Percentiles rank a stretch among this genome's conserved stretches.
These are phyloP conservation scores for Helogale parvula DNA, from an alignment of 2,113 vertebrate species.

Conservation along the genomic window DNA sequence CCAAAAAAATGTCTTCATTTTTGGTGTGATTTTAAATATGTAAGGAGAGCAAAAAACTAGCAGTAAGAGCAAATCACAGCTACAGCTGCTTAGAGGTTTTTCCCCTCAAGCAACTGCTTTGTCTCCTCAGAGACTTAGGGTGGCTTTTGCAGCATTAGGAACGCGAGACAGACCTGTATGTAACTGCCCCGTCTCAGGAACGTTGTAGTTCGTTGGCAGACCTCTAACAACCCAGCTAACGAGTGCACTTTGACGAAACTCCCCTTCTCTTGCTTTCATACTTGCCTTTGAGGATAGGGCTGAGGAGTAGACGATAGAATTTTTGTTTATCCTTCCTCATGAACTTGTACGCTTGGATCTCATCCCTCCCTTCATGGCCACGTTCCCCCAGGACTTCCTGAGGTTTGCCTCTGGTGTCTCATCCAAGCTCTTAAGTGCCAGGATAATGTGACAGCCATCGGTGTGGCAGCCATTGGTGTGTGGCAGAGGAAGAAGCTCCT, in stretches of 20 bases:
- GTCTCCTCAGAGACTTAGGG: neutral
- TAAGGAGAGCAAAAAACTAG: neutral
- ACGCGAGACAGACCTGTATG: neutral
- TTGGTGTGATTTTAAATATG: constrained; percentile 17
- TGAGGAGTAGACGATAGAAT: neutral
- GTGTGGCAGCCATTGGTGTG: neutral
- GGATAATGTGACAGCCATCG: neutral
- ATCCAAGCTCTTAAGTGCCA: neutral
- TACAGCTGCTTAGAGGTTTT: neutral
- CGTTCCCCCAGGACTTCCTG: neutral
- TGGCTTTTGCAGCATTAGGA: neutral
- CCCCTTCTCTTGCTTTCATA: neutral
- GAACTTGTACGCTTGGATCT: neutral
- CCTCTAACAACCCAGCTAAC: constrained; percentile 5
- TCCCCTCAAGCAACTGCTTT: neutral
- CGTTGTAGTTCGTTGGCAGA: neutral
- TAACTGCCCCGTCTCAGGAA: neutral
- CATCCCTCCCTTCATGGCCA: neutral
- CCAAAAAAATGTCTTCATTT: neutral
- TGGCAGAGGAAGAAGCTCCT: neutral
- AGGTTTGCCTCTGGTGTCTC: neutral
- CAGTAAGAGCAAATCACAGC: neutral
- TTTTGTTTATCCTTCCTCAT: neutral
- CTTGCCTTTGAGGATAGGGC: neutral
- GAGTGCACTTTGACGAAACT: neutral